These are phyloP conservation scores for Streblospio benedicti DNA, from an alignment of 1,140 invertebrate species.

Conservation along the genomic window DNA sequence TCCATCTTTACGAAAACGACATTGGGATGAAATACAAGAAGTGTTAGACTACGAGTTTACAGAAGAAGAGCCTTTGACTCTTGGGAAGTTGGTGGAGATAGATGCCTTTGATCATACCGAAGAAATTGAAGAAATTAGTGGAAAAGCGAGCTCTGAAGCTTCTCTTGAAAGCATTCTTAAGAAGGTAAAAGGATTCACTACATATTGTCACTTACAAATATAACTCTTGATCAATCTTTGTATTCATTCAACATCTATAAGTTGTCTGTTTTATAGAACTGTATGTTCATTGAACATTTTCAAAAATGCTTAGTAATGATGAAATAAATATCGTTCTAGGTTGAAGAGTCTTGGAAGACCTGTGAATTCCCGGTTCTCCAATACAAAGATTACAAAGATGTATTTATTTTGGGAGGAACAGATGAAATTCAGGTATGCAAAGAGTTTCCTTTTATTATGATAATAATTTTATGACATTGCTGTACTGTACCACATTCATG, in stretches of 20 bases:
- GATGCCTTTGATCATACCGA: conserved; percentile 62
- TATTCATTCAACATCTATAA: too few relatives aligned
- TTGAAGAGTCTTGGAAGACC: conserved; percentile 47
- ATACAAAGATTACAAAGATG: conserved; percentile 58
- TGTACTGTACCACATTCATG: too few relatives aligned
- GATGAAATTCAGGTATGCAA: conserved; percentile 82
- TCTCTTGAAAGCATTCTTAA: conserved; percentile 67
- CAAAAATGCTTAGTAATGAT: too few relatives aligned
- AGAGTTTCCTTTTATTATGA: too few relatives aligned
- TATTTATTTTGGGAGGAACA: conserved; percentile 68
- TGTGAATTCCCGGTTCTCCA: conserved; percentile 44
- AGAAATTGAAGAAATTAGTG: conserved; percentile 71
- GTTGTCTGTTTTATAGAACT: too few relatives aligned
- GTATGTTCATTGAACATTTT: too few relatives aligned
- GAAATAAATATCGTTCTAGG: too few relatives aligned
- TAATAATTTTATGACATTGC: too few relatives aligned
- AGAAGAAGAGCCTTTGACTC: conserved; percentile 41
- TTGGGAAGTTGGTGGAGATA: conserved; percentile 42
- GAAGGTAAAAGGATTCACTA: conserved; percentile 50
- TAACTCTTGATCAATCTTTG: not conserved
- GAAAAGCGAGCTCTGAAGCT: conserved; percentile 73
- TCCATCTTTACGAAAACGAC: conserved; percentile 40
- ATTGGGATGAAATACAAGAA: conserved; percentile 45
- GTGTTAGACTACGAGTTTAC: conserved; percentile 39
- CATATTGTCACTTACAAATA: not conserved